phyloP scores from a whole-genome alignment of 2,888 invertebrate genomes.

The Syrphus vitripennis region DNA sequence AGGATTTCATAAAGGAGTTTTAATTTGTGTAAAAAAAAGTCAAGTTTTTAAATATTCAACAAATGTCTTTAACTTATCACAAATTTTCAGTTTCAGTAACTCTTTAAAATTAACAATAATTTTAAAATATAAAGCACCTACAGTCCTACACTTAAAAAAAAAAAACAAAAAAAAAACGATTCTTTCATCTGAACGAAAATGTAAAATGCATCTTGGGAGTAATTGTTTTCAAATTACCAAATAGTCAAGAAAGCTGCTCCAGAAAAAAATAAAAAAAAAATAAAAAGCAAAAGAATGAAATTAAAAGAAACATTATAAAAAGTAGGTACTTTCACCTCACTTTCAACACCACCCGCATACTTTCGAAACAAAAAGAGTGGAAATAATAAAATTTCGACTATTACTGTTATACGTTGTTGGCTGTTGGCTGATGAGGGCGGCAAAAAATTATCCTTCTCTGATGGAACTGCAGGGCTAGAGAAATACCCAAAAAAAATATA shows the following conservation, averaged over 20 bases:
- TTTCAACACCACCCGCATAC: neutral
- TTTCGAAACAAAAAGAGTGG: constrained; percentile 6
- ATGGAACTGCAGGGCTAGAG: neutral
- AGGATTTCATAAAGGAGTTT: too few relatives aligned
- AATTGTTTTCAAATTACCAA: constrained; percentile 43
- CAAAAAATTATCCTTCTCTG: neutral
- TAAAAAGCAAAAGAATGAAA: neutral
- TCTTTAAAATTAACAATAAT: neutral
- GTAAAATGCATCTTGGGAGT: constrained; percentile 48
- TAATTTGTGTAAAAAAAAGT: too few relatives aligned
- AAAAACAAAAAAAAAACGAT: constrained; percentile 1
- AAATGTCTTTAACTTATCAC: too few relatives aligned
- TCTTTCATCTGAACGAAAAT: neutral
- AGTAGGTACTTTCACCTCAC: neutral
- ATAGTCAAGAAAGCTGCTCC: constrained; percentile 2
- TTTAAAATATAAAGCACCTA: neutral
- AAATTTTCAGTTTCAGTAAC: too few relatives aligned
- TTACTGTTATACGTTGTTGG: too few relatives aligned
- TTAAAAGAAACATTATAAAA: constrained; percentile 35
- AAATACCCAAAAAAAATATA: neutral
- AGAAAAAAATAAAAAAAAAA: too few relatives aligned
- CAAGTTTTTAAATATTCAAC: too few relatives aligned
- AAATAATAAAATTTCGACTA: constrained; percentile 56
- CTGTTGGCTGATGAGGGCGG: neutral
- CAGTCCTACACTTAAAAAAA: neutral